Conservation (phyloP, 2,888 invertebrate genomes). For the Chironomus tentans region DNA sequence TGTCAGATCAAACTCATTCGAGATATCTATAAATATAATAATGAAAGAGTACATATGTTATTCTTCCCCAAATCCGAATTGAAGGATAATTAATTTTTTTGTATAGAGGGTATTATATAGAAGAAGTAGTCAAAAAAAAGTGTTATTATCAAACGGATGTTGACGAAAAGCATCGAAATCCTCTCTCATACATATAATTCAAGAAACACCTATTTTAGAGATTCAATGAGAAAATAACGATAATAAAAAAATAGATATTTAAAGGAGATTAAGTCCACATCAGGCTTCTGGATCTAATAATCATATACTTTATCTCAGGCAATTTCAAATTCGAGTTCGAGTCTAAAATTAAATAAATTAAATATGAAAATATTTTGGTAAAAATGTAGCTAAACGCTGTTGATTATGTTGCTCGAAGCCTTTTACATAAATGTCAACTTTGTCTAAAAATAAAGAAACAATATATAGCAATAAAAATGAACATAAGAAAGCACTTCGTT, state of each 20-base stretch:
- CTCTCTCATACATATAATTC: too few relatives aligned
- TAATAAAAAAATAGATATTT: background rate
- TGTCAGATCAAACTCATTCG: background rate
- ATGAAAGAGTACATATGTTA: background rate
- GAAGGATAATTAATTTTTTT: background rate
- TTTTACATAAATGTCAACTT: conserved; percentile 1
- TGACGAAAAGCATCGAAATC: too few relatives aligned
- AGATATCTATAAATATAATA: background rate
- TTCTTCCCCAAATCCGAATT: background rate
- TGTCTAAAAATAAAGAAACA: conserved; percentile 26
- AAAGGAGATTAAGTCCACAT: background rate
- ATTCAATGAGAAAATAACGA: background rate
- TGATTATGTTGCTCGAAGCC: background rate
- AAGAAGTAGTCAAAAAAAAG: background rate
- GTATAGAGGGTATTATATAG: background rate
- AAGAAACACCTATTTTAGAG: background rate
- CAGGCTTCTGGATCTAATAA: background rate
- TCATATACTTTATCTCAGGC: background rate
- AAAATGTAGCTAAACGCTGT: background rate
- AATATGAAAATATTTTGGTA: background rate
- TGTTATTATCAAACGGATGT: too few relatives aligned
- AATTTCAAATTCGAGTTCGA: background rate
- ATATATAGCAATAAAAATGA: conserved; percentile 7
- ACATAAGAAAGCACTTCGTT: background rate
- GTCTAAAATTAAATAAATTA: conserved; percentile 16